Base-by-base conservation (phyloP, 2,113 vertebrate genomes). In the Dasyprocta punctata region DNA sequence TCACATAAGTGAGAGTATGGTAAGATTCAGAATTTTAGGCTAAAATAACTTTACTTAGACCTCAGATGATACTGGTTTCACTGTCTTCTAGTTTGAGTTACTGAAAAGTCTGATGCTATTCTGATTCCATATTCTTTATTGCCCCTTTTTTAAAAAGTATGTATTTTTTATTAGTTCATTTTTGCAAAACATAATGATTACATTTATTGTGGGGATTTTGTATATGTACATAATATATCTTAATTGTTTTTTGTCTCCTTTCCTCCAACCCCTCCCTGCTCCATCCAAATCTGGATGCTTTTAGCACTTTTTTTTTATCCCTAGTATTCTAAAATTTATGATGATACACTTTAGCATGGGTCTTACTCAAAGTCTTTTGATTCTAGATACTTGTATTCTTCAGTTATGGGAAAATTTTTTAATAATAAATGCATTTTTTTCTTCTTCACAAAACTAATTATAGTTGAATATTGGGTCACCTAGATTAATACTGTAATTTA, bases 11-110 rank as follows among this genome's bases (percentile, higher is more conserved):
- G 61, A 82, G 22, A 87, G 19, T 44, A 54, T 88, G n/a, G 75
- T 86, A 44, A 56, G 52, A 83, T 84, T 83, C 33, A 88, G 47
- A 75, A 84, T 89, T 95, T 92, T 83, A 58, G 33, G 33, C 73
- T 58, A 83, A 83, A 65, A 77, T 77, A 83, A 71, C 30, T 86
- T 86, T 89, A 63, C 38, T 58, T 56, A 77, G 56, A 92, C 38
- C 36, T 65, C 26, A 56, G 36, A 58, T 41, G 61, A 86, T 41
- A 69, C 24, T 90, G 41, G 26, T 95, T 92, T 84, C n/a, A 60
- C 38, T 73, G 38, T 47, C 75, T 47, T 47, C 75, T 30, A 49
- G 26, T 77, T 12, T 77, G 73, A 82, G 75, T n/a, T 54, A 28
- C 33, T 86, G 84, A 88, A 78, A 78, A n/a, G 44, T 44, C 30